These are phyloP conservation scores for Schrankia costaestrigalis DNA, from an alignment of 2,888 invertebrate genomes.

Conservation along the genomic window DNA sequence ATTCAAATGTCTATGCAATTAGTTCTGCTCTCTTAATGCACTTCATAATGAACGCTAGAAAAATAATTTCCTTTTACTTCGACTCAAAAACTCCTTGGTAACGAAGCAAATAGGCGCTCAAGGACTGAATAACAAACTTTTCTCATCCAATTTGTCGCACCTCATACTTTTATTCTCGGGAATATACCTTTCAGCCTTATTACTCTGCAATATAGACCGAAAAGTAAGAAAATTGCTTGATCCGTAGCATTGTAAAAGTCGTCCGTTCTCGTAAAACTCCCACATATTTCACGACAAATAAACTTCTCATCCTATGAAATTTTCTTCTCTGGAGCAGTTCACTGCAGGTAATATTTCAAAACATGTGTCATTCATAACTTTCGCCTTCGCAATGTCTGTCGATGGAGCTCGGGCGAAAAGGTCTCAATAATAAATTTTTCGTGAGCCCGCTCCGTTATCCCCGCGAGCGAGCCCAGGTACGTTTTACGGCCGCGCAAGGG, in stretches of 20 bases:
- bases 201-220: conserved; percentile 58
- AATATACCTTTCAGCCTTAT: conserved; percentile 64
- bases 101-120: conserved; percentile 46
- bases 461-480: conserved; percentile 76
- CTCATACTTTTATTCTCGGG: conserved; percentile 65
- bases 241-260: conserved; percentile 74
- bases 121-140: conserved; percentile 59
- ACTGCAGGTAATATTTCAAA: conserved; percentile 80
- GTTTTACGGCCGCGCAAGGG: conserved; percentile 78
- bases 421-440: conserved; percentile 80
- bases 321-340: conserved; percentile 71
- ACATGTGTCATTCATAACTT: conserved; percentile 81
- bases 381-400: conserved; percentile 80
- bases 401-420: conserved; percentile 77
- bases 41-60: conserved; percentile 10
- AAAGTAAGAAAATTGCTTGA: conserved; percentile 71
- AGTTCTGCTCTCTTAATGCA: conserved; percentile 15
- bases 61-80: conserved; percentile 32
- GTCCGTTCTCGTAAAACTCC: conserved; percentile 73
- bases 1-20: too few species aligned
- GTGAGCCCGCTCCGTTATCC: conserved; percentile 76
- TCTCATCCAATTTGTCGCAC: conserved; percentile 74
- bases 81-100: conserved; percentile 38
- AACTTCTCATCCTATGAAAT: conserved; percentile 78
- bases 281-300: conserved; percentile 80